phyloP scores from a whole-genome alignment of 2,797 vertebrate genomes.

The Kryptolebias ocellatus region DNA sequence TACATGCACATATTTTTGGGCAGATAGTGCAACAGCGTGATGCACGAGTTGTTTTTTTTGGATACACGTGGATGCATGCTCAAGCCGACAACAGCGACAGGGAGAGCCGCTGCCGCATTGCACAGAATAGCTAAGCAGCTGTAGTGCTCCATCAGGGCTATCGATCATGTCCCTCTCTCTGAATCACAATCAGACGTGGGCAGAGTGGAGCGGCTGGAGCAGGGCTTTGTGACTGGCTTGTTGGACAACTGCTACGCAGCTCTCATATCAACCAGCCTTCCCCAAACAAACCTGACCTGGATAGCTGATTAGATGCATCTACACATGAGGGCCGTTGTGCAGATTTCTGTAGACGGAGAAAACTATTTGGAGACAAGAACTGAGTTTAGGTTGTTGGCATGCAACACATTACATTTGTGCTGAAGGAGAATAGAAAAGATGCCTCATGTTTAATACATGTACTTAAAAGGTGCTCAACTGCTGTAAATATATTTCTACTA shows the following conservation, averaged over 20 bases:
- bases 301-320: conserved; percentile 53
- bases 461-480: neutral
- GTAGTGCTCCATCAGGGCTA: conserved; percentile 76
- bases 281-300: conserved; percentile 65
- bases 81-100: conserved; percentile 63
- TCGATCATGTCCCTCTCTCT: conserved; percentile 79
- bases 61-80: conserved; percentile 48
- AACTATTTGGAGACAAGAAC: conserved; percentile 5
- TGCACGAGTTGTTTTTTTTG: conserved; percentile 14
- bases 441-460: conserved; percentile 12
- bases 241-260: conserved; percentile 56
- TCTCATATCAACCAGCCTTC: conserved; percentile 70
- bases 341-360: conserved; percentile 33
- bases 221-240: conserved; percentile 58
- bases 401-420: conserved; percentile 1
- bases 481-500: too few species aligned
- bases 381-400: conserved; percentile 9
- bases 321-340: conserved; percentile 12
- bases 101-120: conserved; percentile 76
- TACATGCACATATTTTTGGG: neutral
- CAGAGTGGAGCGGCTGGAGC: conserved; percentile 63
- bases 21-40: neutral
- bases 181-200: conserved; percentile 79
- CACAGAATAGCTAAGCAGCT: conserved; percentile 82
- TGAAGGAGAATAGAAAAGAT: neutral